These are phyloP conservation scores for Mesaphorura yosii DNA, from an alignment of 1,140 invertebrate species.

Conservation along the genomic window DNA sequence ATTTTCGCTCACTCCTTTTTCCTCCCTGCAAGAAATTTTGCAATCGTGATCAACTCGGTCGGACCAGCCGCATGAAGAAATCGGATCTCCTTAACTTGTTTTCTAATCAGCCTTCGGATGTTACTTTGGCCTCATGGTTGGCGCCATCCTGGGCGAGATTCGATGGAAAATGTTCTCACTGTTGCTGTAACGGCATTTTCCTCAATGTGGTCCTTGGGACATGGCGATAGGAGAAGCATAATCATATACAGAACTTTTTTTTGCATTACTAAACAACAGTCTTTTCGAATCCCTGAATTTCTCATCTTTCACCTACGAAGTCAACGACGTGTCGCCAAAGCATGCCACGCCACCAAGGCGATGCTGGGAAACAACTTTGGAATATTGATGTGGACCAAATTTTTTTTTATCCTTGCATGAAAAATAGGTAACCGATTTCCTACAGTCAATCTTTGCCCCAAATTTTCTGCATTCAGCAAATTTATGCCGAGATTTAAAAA, in stretches of 20 bases:
- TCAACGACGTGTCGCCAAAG: conserved; percentile 33
- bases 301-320: conserved; percentile 38
- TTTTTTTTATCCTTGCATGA: conserved; percentile 41
- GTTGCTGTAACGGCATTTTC: conserved; percentile 48
- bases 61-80: conserved; percentile 46
- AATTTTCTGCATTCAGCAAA: no score
- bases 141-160: conserved; percentile 38
- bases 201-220: conserved; percentile 47
- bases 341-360: conserved; percentile 35
- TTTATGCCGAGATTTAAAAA: no score
- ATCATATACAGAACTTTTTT: background rate
- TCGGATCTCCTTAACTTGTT: conserved; percentile 51
- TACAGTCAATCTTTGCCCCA: no score
- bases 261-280: no score
- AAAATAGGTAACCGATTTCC: no score
- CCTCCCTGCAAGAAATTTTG: conserved; percentile 56
- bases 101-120: conserved; percentile 49
- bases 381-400: conserved; percentile 37
- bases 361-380: conserved; percentile 42
- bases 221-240: conserved; percentile 39
- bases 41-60: conserved; percentile 49
- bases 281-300: conserved; percentile 41
- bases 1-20: no score
- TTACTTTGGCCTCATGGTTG: conserved; percentile 45
- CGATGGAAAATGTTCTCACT: conserved; percentile 42